These are phyloP conservation scores for Temnothorax ravouxi DNA, from an alignment of 2,888 invertebrate species.

Conservation along the genomic window DNA sequence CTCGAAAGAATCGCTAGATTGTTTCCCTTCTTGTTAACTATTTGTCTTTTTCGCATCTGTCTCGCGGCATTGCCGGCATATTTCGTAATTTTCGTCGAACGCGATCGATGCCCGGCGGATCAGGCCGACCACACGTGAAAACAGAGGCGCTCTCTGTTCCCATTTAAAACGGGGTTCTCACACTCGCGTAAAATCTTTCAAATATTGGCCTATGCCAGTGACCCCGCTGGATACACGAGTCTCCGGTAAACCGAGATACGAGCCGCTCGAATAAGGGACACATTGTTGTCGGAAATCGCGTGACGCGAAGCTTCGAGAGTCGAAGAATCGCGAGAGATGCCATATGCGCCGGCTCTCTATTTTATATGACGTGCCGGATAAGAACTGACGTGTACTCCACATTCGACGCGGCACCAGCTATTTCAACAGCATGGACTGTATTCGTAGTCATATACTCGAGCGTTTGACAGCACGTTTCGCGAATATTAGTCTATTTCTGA, in stretches of 20 bases:
- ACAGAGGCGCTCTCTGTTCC: slow-evolving; percentile 76
- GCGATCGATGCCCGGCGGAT: slow-evolving; percentile 59
- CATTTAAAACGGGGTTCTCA: slow-evolving; percentile 69
- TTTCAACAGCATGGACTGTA: slow-evolving; percentile 1
- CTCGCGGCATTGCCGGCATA: not conserved
- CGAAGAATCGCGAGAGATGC: slow-evolving; percentile 53
- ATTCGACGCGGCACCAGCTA: slow-evolving; percentile 8
- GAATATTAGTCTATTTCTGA: slow-evolving; percentile 13
- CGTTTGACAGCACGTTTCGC: slow-evolving; percentile 17
- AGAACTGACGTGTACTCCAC: slow-evolving; percentile 19
- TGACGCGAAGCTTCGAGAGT: slow-evolving; percentile 35
- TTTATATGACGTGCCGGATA: slow-evolving; percentile 43
- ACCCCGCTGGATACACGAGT: slow-evolving; percentile 58
- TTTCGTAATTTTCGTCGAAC: slow-evolving; percentile 60
- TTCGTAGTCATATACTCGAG: not conserved
- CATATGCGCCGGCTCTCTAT: slow-evolving; percentile 29
- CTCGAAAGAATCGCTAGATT: slow-evolving; percentile 30
- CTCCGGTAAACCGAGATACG: slow-evolving; percentile 53
- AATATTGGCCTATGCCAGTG: slow-evolving; percentile 73
- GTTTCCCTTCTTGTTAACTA: slow-evolving; percentile 3
- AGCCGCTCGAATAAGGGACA: slow-evolving; percentile 60
- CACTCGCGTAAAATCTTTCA: slow-evolving; percentile 72
- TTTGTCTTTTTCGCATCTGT: not conserved
- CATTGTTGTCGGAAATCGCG: slow-evolving; percentile 61
- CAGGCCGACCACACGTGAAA: slow-evolving; percentile 66